Percentiles rank a stretch among this genome's conserved stretches.
Evolutionary conservation across 2,888 invertebrate species (phyloP).

Genomic region (Anthrax anthrax): DNA sequence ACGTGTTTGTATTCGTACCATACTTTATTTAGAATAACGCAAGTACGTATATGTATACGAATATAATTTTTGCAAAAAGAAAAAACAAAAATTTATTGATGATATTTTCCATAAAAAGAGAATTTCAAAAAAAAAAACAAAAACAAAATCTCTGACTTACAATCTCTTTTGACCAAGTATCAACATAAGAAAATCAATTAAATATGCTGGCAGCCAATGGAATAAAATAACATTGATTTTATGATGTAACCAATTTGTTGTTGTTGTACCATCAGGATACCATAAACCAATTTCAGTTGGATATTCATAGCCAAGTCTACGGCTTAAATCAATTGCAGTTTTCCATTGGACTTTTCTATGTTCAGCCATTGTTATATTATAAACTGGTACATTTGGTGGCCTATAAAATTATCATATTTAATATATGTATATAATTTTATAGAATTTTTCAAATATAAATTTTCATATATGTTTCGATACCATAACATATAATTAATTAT

Average conservation of each 20-base stretch:
- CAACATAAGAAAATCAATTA: slow-evolving; percentile 66
- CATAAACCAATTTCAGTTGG: slow-evolving; percentile 79
- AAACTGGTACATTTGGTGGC: slow-evolving; percentile 59
- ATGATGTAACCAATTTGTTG: slow-evolving; percentile 53
- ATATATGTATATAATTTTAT: background rate
- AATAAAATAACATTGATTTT: slow-evolving; percentile 58
- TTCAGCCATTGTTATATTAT: slow-evolving; percentile 78
- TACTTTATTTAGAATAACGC: slow-evolving; percentile 40
- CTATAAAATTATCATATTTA: slow-evolving; percentile 32
- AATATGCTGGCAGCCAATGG: slow-evolving; percentile 66
- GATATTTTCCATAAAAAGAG: too few relatives aligned
- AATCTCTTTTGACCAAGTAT: slow-evolving; percentile 64
- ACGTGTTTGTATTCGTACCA: slow-evolving; percentile 61
- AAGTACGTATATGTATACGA: too few relatives aligned
- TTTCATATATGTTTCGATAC: slow-evolving; percentile 8
- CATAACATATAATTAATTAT: too few relatives aligned
- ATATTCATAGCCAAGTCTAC: slow-evolving; percentile 52
- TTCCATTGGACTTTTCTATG: slow-evolving; percentile 76
- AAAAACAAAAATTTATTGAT: background rate
- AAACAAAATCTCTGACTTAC: slow-evolving; percentile 47
- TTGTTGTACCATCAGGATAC: slow-evolving; percentile 69
- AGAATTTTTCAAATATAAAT: background rate
- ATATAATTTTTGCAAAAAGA: too few relatives aligned
- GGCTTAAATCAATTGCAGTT: slow-evolving; percentile 62
- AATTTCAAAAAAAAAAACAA: too few relatives aligned